Conservation (phyloP, 2,113 vertebrate genomes). For the Misgurnus anguillicaudatus region DNA sequence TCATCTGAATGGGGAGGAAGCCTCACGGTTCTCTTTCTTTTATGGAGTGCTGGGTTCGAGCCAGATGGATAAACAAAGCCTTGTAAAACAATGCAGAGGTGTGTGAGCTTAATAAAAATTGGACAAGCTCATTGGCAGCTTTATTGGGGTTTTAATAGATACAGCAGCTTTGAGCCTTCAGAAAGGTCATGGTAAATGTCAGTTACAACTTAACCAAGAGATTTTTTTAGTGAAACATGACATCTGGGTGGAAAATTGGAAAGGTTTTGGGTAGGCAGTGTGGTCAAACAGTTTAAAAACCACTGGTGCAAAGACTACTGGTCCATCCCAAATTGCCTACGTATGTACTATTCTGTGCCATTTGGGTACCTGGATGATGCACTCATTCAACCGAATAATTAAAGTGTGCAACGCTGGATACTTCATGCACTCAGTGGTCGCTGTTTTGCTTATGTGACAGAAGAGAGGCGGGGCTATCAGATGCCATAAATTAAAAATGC, state of each 20-base stretch:
- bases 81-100: conserved; percentile 10
- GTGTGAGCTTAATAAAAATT: conserved; percentile 2
- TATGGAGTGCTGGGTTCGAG: conserved; percentile 1
- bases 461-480: no score
- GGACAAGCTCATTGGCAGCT: background rate
- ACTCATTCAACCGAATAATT: no score
- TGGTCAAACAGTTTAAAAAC: no score
- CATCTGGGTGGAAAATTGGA: background rate
- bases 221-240: background rate
- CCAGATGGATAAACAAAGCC: conserved; percentile 14
- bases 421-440: no score
- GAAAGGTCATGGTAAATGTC: conserved; percentile 16
- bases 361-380: no score
- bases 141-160: background rate
- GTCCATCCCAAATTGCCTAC: no score
- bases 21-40: background rate
- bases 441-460: no score
- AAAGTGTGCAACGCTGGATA: no score
- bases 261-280: no score
- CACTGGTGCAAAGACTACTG: no score
- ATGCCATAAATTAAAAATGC: no score
- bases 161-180: background rate
- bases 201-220: background rate
- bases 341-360: no score
- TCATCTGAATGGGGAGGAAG: conserved; percentile 12